Percentiles rank a stretch among this genome's conserved stretches.
Evolutionary conservation across 2,113 vertebrate species (phyloP).

Genomic region (Irena cyanogastra): DNA sequence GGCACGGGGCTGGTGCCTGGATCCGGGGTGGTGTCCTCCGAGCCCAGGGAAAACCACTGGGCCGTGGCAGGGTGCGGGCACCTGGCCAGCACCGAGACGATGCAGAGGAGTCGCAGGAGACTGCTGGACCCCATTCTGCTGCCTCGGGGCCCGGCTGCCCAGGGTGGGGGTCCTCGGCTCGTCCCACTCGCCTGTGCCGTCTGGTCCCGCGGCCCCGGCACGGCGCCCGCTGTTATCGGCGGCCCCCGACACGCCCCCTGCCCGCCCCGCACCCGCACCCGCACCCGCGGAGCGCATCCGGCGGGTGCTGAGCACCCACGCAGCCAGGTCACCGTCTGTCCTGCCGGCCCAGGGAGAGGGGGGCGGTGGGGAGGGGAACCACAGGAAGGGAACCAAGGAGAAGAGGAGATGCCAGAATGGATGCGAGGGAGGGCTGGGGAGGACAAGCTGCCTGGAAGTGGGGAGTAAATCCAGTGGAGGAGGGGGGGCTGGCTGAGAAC

Average conservation of each 20-base stretch:
- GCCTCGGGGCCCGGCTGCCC: background rate
- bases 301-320: background rate
- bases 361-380: background rate
- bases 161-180: background rate
- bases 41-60: constrained; percentile 29
- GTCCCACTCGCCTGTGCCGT: accelerated
- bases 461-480: background rate
- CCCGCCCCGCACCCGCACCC: background rate
- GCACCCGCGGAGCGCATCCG: background rate
- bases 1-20: background rate
- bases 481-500: background rate
- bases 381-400: background rate
- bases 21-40: background rate
- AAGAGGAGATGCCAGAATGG: background rate
- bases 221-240: background rate
- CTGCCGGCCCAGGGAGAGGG: background rate
- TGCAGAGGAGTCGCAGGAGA: background rate
- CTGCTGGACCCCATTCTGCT: background rate
- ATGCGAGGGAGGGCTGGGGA: background rate
- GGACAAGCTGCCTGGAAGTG: constrained; percentile 5
- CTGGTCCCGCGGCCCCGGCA: background rate
- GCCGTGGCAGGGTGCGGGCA: background rate
- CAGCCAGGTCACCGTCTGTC: accelerated
- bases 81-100: background rate
- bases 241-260: background rate